phyloP scores from a whole-genome alignment of 2,888 invertebrate genomes.

The Drosophila kambysellisi region DNA sequence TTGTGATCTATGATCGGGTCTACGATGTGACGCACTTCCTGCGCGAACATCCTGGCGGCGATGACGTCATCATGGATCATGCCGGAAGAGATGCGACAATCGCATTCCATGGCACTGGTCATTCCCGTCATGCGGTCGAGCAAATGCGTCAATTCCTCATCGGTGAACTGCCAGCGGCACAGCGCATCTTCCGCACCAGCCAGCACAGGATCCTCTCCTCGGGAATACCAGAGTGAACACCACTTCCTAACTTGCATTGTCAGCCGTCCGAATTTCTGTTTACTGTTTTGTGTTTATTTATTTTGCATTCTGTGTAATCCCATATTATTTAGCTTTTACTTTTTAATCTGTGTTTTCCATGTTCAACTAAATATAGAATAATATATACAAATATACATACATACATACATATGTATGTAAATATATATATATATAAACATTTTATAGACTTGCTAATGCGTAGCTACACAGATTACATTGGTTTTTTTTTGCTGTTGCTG shows the following conservation, averaged over 20 bases:
- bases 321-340: constrained; percentile 35
- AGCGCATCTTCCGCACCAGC: constrained; percentile 89
- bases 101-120: constrained; percentile 92
- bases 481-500: background rate
- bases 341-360: constrained; percentile 34
- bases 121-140: constrained; percentile 88
- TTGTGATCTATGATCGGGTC: constrained; percentile 94
- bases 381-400: background rate
- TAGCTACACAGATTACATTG: constrained; percentile 10
- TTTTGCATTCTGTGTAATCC: constrained; percentile 27
- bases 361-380: constrained; percentile 1
- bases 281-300: constrained; percentile 34
- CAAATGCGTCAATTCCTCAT: constrained; percentile 90
- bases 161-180: constrained; percentile 90
- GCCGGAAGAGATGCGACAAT: constrained; percentile 94
- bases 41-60: constrained; percentile 93
- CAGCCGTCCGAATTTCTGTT: constrained; percentile 60
- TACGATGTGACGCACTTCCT: constrained; percentile 93
- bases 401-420: background rate
- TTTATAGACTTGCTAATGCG: constrained; percentile 24
- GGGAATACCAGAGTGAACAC: constrained; percentile 84
- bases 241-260: constrained; percentile 88
- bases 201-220: constrained; percentile 73
- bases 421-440: background rate
- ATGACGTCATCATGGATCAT: constrained; percentile 92